Conservation (phyloP, 2,888 invertebrate species). For the Iselma pallidipennis region DNA sequence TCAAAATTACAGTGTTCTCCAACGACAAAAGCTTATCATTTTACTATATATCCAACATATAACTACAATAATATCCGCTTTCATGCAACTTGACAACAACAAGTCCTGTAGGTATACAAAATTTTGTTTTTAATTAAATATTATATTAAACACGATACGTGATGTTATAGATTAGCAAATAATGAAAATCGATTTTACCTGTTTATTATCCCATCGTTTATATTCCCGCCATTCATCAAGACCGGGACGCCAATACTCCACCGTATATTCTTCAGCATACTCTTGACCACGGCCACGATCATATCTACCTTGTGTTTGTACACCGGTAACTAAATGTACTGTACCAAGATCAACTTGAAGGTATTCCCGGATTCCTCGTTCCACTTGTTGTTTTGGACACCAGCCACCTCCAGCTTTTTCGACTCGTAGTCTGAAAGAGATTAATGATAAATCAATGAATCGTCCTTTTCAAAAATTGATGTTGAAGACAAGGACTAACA, state of each 20-base stretch:
- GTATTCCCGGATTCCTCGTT: conserved; percentile 68
- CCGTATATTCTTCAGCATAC: conserved; percentile 70
- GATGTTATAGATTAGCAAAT: background rate
- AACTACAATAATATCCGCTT: background rate
- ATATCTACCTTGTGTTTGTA: conserved; percentile 79
- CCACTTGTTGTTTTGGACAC: conserved; percentile 73
- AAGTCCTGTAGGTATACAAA: background rate
- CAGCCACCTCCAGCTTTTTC: conserved; percentile 76
- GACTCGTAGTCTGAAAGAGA: conserved; percentile 64
- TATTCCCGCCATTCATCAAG: conserved; percentile 67
- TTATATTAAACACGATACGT: background rate
- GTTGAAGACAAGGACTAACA: conserved; percentile 5
- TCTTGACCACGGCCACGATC: conserved; percentile 76
- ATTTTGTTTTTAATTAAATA: background rate
- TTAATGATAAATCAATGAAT: conserved; percentile 37
- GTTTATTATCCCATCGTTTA: conserved; percentile 66
- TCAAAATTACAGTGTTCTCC: background rate
- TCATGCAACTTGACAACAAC: background rate
- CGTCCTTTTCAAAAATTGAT: conserved; percentile 19
- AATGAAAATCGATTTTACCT: conserved; percentile 56
- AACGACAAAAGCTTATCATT: background rate
- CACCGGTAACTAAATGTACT: conserved; percentile 68
- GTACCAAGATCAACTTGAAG: conserved; percentile 65
- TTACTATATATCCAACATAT: background rate
- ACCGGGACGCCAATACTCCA: conserved; percentile 70